A percentile compares a stretch with the other conserved stretches of the same genome.
Conservation (phyloP, 1,140 invertebrate genomes). For the Conus betulinus region DNA sequence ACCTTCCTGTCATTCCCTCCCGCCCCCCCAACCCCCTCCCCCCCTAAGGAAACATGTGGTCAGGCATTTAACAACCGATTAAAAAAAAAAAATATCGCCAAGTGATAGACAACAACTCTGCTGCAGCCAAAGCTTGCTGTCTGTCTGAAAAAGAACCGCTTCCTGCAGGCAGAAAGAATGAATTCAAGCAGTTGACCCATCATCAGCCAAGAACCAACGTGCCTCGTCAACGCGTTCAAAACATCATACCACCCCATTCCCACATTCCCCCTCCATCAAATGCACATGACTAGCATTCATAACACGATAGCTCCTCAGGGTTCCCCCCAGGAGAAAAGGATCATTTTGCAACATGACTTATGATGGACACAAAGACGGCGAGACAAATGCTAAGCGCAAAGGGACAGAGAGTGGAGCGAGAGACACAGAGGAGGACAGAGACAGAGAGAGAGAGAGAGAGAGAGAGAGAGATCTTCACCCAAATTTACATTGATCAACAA, state of each 20-base stretch:
- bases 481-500: slow-evolving; percentile 23
- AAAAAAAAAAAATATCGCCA: not conserved
- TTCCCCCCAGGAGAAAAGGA: too few relatives aligned
- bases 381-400: not conserved
- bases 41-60: not conserved
- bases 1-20: not conserved
- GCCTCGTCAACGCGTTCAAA: not conserved
- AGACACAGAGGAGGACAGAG: not conserved
- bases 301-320: not conserved
- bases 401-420: not conserved
- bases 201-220: not conserved
- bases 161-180: not conserved
- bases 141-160: too few relatives aligned
- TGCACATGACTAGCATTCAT: not conserved
- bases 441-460: not conserved
- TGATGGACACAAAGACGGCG: not conserved
- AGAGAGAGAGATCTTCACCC: not conserved
- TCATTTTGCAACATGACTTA: too few relatives aligned
- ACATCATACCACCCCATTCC: too few relatives aligned
- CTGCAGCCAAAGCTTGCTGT: not conserved
- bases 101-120: not conserved
- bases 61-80: not conserved
- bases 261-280: not conserved
- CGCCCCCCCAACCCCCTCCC: too few relatives aligned
- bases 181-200: not conserved